phyloP scores from a whole-genome alignment of 1,140 invertebrate genomes.

The Contarinia nasturtii region DNA sequence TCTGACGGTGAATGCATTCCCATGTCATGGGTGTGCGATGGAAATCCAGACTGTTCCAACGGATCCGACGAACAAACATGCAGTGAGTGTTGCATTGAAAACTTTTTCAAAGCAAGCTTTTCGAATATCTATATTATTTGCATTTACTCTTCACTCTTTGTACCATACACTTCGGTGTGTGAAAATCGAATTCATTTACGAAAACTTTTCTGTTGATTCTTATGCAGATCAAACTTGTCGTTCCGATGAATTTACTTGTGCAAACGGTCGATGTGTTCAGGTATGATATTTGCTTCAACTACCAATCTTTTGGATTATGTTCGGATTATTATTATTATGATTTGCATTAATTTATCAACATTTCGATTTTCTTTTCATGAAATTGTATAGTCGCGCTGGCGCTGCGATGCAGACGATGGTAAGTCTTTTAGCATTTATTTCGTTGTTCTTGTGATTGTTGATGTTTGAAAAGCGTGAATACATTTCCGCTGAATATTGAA shows the following conservation, averaged over 20 bases:
- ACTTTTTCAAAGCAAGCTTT: neutral
- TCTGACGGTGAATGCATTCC: constrained; percentile 68
- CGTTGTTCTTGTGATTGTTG: too few species aligned
- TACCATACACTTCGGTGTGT: neutral
- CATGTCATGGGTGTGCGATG: constrained; percentile 81
- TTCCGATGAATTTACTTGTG: constrained; percentile 75
- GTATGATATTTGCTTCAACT: too few species aligned
- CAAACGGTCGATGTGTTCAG: constrained; percentile 74
- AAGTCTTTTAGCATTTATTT: too few species aligned
- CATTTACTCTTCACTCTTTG: neutral
- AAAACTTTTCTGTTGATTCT: too few species aligned
- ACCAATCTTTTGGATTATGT: too few species aligned
- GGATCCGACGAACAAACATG: constrained; percentile 74
- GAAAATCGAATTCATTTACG: neutral
- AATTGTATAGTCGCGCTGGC: constrained; percentile 39
- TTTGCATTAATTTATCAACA: too few species aligned
- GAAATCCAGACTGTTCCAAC: constrained; percentile 68
- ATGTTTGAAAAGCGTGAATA: too few species aligned
- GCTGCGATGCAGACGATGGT: constrained; percentile 68
- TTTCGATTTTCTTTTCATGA: too few species aligned
- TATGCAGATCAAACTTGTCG: constrained; percentile 61
- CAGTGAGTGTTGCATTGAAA: constrained; percentile 44
- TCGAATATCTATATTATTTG: neutral
- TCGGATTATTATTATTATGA: too few species aligned
- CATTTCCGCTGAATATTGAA: too few species aligned